Conservation (phyloP, 1,140 invertebrate genomes). For the Drosophila grimshawi region DNA sequence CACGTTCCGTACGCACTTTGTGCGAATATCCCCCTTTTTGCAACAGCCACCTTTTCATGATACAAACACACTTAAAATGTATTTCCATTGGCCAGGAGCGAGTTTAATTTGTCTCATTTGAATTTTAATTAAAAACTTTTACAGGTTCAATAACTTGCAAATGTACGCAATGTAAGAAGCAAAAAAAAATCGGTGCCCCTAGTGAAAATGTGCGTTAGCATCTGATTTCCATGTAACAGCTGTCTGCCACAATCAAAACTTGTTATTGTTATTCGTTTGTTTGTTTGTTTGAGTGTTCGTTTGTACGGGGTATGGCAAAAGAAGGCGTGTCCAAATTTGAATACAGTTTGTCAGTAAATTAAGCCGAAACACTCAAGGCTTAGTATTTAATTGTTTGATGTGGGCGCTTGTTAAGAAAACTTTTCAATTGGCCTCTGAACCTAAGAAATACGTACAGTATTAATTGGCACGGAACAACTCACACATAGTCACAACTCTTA, state of each 20-base stretch:
- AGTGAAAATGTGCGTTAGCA: slow-evolving; percentile 44
- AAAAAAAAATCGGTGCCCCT: slow-evolving; percentile 7
- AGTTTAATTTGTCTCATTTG: slow-evolving; percentile 75
- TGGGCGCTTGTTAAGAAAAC: neutral
- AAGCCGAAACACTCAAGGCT: slow-evolving; percentile 4
- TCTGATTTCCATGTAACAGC: slow-evolving; percentile 73
- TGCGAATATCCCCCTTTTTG: slow-evolving; percentile 1
- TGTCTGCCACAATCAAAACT: slow-evolving; percentile 50
- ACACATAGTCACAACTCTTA: no score
- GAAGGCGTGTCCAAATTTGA: slow-evolving; percentile 9
- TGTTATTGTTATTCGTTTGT: slow-evolving; percentile 22
- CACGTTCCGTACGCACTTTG: slow-evolving; percentile 56
- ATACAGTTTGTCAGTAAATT: slow-evolving; percentile 27
- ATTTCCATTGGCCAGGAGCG: slow-evolving; percentile 38
- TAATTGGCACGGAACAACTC: neutral
- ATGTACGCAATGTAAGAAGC: slow-evolving; percentile 8
- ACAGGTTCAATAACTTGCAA: slow-evolving; percentile 76
- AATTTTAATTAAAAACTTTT: slow-evolving; percentile 82
- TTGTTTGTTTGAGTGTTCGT: slow-evolving; percentile 7
- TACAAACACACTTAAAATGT: neutral
- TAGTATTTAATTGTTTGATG: neutral
- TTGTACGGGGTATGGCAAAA: neutral
- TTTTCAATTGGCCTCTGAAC: slow-evolving; percentile 11
- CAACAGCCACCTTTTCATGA: slow-evolving; percentile 18
- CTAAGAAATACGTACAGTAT: neutral